These are phyloP conservation scores for Cephalopterus ornatus DNA, from an alignment of 2,113 vertebrate species.

Conservation along the genomic window DNA sequence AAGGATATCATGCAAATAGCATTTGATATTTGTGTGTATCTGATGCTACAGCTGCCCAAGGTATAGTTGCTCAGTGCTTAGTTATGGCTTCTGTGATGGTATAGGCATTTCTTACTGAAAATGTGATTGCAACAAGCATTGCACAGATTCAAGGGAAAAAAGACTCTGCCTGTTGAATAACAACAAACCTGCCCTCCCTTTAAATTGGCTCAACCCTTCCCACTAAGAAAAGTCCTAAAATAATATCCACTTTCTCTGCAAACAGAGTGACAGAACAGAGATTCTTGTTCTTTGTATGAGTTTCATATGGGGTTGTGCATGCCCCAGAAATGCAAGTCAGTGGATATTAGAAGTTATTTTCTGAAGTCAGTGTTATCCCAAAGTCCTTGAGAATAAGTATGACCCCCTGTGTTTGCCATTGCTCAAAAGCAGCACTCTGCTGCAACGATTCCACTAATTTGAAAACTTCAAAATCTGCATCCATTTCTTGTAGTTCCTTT, in stretches of 20 bases:
- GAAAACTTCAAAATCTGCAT: neutral
- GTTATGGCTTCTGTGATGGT: neutral
- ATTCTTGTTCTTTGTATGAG: neutral
- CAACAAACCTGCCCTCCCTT: neutral
- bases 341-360: neutral
- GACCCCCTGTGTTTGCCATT: neutral
- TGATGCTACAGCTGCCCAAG: neutral
- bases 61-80: neutral
- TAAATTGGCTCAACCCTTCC: neutral
- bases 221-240: neutral
- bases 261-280: neutral
- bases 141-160: neutral
- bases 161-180: neutral
- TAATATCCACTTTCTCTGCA: neutral
- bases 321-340: neutral
- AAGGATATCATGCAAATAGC: slow-evolving; percentile 24
- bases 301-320: neutral
- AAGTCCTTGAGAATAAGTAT: neutral
- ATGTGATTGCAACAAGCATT: neutral
- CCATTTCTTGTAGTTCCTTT: neutral
- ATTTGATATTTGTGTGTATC: slow-evolving; percentile 18
- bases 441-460: neutral
- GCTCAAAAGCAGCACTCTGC: neutral
- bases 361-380: neutral
- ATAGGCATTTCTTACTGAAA: neutral